These are phyloP conservation scores for Oreortyx pictus DNA, from an alignment of 2,797 vertebrate genomes.

Conservation along the genomic window DNA sequence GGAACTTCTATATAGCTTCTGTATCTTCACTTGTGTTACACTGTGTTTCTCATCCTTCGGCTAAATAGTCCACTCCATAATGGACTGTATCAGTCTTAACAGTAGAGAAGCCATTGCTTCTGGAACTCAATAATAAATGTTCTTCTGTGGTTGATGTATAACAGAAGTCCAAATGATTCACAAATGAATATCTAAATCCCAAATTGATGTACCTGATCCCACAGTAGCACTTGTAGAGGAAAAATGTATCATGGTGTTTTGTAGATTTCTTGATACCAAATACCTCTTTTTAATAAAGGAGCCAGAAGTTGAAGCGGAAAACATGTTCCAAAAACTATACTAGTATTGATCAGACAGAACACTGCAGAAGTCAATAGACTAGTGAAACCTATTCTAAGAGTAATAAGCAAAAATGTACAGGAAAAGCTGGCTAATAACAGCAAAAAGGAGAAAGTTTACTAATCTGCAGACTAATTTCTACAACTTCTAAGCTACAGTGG, in stretches of 20 bases:
- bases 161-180: neutral
- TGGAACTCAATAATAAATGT: accelerated
- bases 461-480: neutral
- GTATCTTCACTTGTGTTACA: neutral
- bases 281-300: neutral
- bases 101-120: neutral
- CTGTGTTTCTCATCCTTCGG: neutral
- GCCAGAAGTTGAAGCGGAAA: neutral
- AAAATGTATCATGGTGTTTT: neutral
- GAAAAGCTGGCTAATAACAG: neutral
- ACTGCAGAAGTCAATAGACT: neutral
- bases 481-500: neutral
- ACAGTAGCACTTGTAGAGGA: neutral
- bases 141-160: neutral
- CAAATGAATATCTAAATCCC: neutral
- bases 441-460: slow-evolving; percentile 25
- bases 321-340: neutral
- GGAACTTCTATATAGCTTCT: neutral
- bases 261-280: neutral
- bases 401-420: neutral
- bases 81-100: neutral
- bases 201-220: neutral
- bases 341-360: neutral
- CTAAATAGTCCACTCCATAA: neutral
- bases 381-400: neutral